phyloP scores from a whole-genome alignment of 2,888 invertebrate genomes.

The Girardia tigrina region DNA sequence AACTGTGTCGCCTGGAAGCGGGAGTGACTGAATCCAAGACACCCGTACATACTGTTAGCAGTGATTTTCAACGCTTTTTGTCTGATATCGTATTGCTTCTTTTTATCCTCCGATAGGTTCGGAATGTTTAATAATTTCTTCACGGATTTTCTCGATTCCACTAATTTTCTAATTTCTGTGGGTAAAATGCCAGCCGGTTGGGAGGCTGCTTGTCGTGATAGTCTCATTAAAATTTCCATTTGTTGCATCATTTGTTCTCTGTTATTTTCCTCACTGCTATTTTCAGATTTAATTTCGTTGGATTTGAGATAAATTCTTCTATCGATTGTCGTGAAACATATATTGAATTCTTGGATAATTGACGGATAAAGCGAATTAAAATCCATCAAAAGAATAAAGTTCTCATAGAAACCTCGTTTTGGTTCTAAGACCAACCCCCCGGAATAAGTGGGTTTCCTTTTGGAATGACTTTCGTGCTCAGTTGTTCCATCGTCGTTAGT shows the following conservation, averaged over 20 bases:
- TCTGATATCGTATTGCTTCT: conserved; percentile 72
- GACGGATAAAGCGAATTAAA: conserved; percentile 97
- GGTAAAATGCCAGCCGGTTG: conserved; percentile 32
- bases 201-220: neutral
- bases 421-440: conserved; percentile 88
- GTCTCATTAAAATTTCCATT: neutral
- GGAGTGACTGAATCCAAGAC: conserved; percentile 80
- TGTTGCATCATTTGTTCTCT: no score
- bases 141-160: conserved; percentile 78
- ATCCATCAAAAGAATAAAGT: conserved; percentile 82
- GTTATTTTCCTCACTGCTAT: neutral
- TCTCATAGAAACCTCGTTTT: conserved; percentile 79
- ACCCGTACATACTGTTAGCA: conserved; percentile 99
- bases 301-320: neutral
- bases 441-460: conserved; percentile 65
- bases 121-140: conserved; percentile 71
- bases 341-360: conserved; percentile 97
- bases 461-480: conserved; percentile 40
- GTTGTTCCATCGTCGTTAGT: conserved; percentile 36
- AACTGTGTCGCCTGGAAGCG: conserved; percentile 61
- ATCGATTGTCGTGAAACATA: conserved; percentile 77
- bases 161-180: conserved; percentile 80
- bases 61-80: conserved; percentile 92
- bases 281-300: neutral
- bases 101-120: neutral